Conservation (phyloP, 92 coral and sea anemone species). For the Hydrozoanthus gracilis region DNA sequence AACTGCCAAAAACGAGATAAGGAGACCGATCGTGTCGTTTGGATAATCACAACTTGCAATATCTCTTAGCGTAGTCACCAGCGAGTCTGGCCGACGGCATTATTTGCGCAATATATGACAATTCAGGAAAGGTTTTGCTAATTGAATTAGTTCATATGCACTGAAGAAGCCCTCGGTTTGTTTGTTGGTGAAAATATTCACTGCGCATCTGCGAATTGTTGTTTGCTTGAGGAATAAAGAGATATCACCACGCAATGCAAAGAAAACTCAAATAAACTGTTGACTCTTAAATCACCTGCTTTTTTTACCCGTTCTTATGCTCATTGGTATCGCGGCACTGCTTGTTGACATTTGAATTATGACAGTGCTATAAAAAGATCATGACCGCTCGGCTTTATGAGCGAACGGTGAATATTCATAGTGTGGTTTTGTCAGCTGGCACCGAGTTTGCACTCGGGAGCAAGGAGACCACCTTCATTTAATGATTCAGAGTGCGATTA, state of each 20-base stretch:
- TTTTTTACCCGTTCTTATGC: neutral
- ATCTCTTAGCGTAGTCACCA: constrained; percentile 7
- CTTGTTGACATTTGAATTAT: constrained; percentile 24
- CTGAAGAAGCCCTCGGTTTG: neutral
- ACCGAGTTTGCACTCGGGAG: neutral
- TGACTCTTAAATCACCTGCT: constrained; percentile 4
- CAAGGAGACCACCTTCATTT: neutral
- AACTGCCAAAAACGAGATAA: constrained; percentile 10
- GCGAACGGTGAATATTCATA: constrained; percentile 44
- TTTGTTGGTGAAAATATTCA: neutral
- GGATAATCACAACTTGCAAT: neutral
- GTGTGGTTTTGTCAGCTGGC: constrained; percentile 50
- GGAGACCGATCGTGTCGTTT: neutral
- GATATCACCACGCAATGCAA: neutral
- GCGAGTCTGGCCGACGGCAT: constrained; percentile 2
- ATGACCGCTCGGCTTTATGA: neutral
- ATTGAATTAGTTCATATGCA: constrained; percentile 12
- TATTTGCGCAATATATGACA: constrained; percentile 8
- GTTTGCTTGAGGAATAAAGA: neutral
- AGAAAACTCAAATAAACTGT: neutral
- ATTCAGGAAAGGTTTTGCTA: neutral
- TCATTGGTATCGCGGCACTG: neutral
- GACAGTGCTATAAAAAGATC: constrained; percentile 44
- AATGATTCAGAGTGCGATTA: too few relatives aligned
- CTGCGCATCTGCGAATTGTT: neutral